These are phyloP conservation scores for Ophion ellenae DNA, from an alignment of 2,888 invertebrate species.

Conservation along the genomic window DNA sequence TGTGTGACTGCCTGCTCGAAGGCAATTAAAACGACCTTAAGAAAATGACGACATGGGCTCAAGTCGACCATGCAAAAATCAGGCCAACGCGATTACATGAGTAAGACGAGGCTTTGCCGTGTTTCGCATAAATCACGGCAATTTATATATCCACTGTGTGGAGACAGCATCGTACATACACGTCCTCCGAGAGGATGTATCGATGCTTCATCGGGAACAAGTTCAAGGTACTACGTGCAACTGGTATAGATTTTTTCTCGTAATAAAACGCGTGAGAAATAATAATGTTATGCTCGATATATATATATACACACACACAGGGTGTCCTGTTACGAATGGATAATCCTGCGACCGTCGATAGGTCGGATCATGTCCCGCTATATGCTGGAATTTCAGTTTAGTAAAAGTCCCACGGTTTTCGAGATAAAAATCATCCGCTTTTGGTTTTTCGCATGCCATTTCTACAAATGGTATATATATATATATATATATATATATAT, in stretches of 20 bases:
- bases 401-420: too few relatives aligned
- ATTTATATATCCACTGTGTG: constrained; percentile 38
- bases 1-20: neutral
- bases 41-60: constrained; percentile 38
- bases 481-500: too few relatives aligned
- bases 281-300: too few relatives aligned
- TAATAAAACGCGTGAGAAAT: neutral
- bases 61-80: constrained; percentile 54
- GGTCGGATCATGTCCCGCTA: too few relatives aligned
- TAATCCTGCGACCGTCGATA: too few relatives aligned
- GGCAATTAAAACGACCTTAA: constrained; percentile 41
- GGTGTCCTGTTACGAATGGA: too few relatives aligned
- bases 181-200: constrained; percentile 40
- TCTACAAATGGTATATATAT: too few relatives aligned
- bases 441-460: too few relatives aligned
- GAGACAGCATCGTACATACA: neutral
- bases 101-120: constrained; percentile 43
- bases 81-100: constrained; percentile 64
- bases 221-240: constrained; percentile 21
- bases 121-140: constrained; percentile 48
- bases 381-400: too few relatives aligned
- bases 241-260: neutral
- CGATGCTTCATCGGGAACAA: constrained; percentile 50
- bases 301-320: too few relatives aligned
- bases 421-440: too few relatives aligned